Percentiles rank a stretch among this genome's conserved stretches.
phyloP scores from a whole-genome alignment of 2,888 invertebrate genomes.

The Tipula lateralis region DNA sequence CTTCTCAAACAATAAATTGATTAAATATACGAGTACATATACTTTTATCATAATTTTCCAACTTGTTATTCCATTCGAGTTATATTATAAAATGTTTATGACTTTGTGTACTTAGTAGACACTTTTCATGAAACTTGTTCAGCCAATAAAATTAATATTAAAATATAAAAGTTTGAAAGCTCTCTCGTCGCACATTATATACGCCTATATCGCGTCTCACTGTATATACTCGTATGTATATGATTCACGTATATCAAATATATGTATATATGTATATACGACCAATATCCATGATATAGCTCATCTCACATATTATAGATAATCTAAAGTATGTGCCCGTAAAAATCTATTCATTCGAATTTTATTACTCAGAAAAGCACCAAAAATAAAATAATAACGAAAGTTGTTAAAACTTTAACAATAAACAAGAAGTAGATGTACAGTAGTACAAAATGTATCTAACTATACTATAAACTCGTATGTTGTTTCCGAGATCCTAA shows the following conservation, averaged over 20 bases:
- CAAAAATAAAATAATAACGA: background rate
- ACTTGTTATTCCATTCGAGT: background rate
- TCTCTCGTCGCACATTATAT: background rate
- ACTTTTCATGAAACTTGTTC: background rate
- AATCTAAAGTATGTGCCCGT: constrained; percentile 24
- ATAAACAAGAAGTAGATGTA: background rate
- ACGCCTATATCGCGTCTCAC: background rate
- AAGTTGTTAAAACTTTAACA: constrained; percentile 19
- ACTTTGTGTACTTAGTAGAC: background rate
- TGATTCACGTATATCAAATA: background rate
- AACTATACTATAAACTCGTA: too few species aligned
- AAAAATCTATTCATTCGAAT: constrained; percentile 24
- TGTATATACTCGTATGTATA: background rate
- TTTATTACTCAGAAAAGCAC: background rate
- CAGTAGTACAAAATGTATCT: background rate
- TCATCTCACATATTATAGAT: constrained; percentile 9
- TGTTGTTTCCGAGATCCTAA: background rate
- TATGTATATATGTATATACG: background rate
- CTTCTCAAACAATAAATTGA: background rate
- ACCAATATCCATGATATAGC: background rate
- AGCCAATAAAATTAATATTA: background rate
- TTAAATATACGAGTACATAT: background rate
- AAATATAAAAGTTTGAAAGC: background rate
- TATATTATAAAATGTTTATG: background rate
- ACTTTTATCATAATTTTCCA: background rate